These are phyloP conservation scores for Trachelipus rathkii DNA, from an alignment of 1,140 invertebrate species.

Conservation along the genomic window DNA sequence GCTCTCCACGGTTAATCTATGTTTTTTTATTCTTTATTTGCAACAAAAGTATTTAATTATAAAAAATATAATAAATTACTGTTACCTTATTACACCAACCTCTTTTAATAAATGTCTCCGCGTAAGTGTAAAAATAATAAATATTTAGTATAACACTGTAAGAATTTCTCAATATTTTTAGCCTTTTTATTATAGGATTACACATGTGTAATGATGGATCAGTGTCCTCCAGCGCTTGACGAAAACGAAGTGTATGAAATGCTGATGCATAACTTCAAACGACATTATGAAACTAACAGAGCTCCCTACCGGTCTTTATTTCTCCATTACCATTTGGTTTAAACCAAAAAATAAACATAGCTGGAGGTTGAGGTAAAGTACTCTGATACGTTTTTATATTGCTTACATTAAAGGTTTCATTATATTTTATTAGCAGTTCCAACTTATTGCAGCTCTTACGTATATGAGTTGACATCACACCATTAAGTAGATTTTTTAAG, in stretches of 20 bases:
- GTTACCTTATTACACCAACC: no score
- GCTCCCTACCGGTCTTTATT: slow-evolving; percentile 72
- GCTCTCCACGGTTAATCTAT: slow-evolving; percentile 48
- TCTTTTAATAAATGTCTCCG: no score
- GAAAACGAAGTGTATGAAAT: slow-evolving; percentile 69
- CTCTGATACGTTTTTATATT: no score
- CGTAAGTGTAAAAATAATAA: no score
- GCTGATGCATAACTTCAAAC: slow-evolving; percentile 71
- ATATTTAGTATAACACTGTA: no score
- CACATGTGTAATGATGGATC: slow-evolving; percentile 67
- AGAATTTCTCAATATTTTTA: neutral
- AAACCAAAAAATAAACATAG: slow-evolving; percentile 66
- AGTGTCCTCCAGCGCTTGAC: slow-evolving; percentile 62
- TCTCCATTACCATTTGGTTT: slow-evolving; percentile 74
- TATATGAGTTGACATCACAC: no score
- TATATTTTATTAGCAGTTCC: no score
- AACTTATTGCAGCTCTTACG: no score
- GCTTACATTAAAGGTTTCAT: no score
- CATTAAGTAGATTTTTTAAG: no score
- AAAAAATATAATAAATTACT: no score
- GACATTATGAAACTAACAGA: slow-evolving; percentile 72
- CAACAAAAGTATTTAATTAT: neutral
- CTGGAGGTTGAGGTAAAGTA: slow-evolving; percentile 62
- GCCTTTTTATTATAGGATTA: slow-evolving; percentile 54
- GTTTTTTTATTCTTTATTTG: neutral